Conservation (phyloP, 2,888 invertebrate species). For the Epistrophella euchroma region DNA sequence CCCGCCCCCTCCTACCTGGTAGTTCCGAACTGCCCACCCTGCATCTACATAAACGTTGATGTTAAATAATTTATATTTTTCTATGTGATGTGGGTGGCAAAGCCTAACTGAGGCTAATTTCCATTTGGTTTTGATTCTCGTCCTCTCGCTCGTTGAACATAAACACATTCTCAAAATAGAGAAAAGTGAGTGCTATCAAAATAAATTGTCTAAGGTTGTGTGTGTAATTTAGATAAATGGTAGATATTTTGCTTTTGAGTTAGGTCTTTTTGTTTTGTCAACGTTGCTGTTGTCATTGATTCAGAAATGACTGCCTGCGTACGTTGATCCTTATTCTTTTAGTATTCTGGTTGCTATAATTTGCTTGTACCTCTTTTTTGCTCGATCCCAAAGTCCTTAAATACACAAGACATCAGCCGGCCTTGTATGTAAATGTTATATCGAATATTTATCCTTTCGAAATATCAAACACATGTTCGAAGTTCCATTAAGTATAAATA, state of each 20-base stretch:
- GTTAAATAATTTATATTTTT: conserved; percentile 54
- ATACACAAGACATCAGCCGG: conserved; percentile 13
- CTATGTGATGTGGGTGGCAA: background rate
- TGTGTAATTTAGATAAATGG: conserved; percentile 75
- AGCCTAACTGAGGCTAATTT: conserved; percentile 65
- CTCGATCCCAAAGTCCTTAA: background rate
- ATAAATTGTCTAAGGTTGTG: conserved; percentile 71
- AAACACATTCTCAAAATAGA: conserved; percentile 58
- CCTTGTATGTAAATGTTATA: conserved; percentile 17
- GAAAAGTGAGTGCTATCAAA: conserved; percentile 53
- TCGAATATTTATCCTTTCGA: conserved; percentile 31
- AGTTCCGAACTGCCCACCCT: background rate
- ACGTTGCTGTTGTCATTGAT: conserved; percentile 9
- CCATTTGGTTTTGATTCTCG: conserved; percentile 32
- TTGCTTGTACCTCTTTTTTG: conserved; percentile 2
- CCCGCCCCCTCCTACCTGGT: too few species aligned
- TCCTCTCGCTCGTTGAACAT: conserved; percentile 24
- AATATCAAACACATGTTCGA: conserved; percentile 28
- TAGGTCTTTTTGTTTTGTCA: conserved; percentile 63
- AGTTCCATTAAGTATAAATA: background rate
- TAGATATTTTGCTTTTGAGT: conserved; percentile 60
- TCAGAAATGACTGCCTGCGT: background rate
- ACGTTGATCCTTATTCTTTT: conserved; percentile 43
- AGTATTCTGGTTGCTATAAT: conserved; percentile 6
- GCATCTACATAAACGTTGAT: conserved; percentile 19